phyloP scores from a whole-genome alignment of 2,888 invertebrate species.

The Troglohyphantes excavatus region DNA sequence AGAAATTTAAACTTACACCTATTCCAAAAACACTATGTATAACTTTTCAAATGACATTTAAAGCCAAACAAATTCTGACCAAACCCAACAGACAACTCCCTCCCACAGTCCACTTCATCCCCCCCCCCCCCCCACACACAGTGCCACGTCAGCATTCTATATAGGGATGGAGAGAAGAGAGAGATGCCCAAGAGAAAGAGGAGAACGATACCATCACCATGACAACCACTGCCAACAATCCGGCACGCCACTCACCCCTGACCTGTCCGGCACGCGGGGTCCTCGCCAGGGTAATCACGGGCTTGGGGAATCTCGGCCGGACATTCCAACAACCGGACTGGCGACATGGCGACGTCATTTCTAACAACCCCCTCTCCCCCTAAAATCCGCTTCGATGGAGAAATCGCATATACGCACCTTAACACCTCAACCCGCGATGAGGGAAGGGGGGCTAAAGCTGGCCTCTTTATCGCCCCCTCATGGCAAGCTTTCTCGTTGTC shows the following conservation, averaged over 20 bases:
- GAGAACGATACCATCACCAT: conserved; percentile 66
- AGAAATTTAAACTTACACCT: too few species aligned
- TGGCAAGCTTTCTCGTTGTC: conserved; percentile 73
- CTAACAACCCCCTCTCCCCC: conserved; percentile 28
- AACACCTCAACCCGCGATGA: conserved; percentile 46
- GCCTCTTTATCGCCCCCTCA: conserved; percentile 67
- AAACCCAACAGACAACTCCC: neutral
- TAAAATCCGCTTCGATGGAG: conserved; percentile 56
- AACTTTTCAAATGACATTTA: too few species aligned
- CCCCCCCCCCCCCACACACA: neutral
- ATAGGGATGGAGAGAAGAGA: neutral
- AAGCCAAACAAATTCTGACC: too few species aligned
- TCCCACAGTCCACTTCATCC: neutral
- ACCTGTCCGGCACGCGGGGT: conserved; percentile 74
- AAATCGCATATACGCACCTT: conserved; percentile 60
- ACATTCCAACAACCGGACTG: conserved; percentile 61
- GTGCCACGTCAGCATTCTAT: conserved; percentile 21
- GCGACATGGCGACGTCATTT: conserved; percentile 69
- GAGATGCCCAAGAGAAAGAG: conserved; percentile 25
- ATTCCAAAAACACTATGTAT: too few species aligned
- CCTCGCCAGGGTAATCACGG: conserved; percentile 72
- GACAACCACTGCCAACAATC: conserved; percentile 70
- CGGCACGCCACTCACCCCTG: conserved; percentile 70
- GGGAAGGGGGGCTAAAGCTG: conserved; percentile 54
- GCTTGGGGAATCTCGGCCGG: conserved; percentile 73